A percentile compares a stretch with the other conserved stretches of the same genome.
Conservation (phyloP, 2,797 vertebrate species). For the Babyrousa celebensis region DNA sequence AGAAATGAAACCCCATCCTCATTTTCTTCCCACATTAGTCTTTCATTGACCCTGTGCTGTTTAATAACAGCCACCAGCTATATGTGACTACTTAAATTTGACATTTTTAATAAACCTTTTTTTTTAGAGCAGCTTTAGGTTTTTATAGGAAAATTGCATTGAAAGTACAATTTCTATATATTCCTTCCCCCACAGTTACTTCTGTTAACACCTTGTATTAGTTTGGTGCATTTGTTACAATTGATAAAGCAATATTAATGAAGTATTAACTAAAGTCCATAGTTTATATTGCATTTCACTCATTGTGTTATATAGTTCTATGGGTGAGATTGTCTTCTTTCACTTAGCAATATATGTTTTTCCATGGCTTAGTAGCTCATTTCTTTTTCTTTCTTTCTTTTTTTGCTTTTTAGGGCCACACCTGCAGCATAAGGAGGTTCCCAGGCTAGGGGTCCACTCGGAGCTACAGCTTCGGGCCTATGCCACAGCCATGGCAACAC, state of each 20-base stretch:
- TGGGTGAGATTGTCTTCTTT: neutral
- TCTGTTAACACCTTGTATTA: conserved; percentile 3
- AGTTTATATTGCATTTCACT: neutral
- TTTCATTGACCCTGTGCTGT: neutral
- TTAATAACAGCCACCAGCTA: neutral
- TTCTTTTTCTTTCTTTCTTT: conserved; percentile 7
- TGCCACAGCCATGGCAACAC: too few relatives aligned
- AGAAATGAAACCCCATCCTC: conserved; percentile 50
- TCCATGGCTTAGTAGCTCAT: neutral
- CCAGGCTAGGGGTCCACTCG: too few relatives aligned
- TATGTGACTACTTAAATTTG: conserved; percentile 16
- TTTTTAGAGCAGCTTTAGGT: conserved; percentile 43
- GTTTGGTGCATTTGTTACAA: neutral
- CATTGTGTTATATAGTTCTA: neutral
- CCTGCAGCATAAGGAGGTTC: too few relatives aligned
- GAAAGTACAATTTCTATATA: neutral
- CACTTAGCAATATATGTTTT: neutral
- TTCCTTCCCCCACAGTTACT: neutral
- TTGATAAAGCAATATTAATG: neutral
- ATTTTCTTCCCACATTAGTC: conserved; percentile 23
- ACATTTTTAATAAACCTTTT: neutral
- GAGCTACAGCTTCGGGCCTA: too few relatives aligned
- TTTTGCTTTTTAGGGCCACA: too few relatives aligned
- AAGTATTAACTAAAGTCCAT: neutral
- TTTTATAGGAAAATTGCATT: conserved; percentile 31